Conservation (phyloP, 1,140 invertebrate species). For the Pseudobourletiella spinata region DNA sequence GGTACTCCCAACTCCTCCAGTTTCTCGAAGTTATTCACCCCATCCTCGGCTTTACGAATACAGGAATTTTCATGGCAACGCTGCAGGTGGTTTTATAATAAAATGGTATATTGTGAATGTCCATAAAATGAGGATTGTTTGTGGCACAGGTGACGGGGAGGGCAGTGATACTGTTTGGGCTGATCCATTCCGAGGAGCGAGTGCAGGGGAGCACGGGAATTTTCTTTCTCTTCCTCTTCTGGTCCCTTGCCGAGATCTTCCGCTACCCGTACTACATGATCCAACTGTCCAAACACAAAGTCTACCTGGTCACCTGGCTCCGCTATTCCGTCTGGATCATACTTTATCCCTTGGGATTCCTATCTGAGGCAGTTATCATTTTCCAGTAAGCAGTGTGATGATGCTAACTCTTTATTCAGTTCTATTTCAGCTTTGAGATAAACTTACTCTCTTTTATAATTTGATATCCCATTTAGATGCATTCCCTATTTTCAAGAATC, state of each 20-base stretch:
- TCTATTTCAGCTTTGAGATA: too few species aligned
- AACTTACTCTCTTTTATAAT: too few species aligned
- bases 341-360: slow-evolving; percentile 77
- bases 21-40: slow-evolving; percentile 84
- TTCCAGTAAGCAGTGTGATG: slow-evolving; percentile 23
- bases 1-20: slow-evolving; percentile 71
- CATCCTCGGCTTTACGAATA: slow-evolving; percentile 75
- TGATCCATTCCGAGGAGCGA: slow-evolving; percentile 72
- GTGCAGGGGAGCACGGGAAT: slow-evolving; percentile 79
- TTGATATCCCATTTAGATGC: slow-evolving; percentile 46
- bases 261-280: slow-evolving; percentile 87
- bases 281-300: slow-evolving; percentile 62
- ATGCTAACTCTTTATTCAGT: too few species aligned
- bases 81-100: slow-evolving; percentile 48
- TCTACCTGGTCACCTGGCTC: slow-evolving; percentile 77
- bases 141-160: slow-evolving; percentile 66
- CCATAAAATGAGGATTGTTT: slow-evolving; percentile 3
- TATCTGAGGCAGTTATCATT: slow-evolving; percentile 75
- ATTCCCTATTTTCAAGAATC: slow-evolving; percentile 87
- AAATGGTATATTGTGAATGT: too few species aligned
- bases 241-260: slow-evolving; percentile 61
- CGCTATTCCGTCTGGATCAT: slow-evolving; percentile 88
- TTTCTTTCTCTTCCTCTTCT: slow-evolving; percentile 76
- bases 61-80: slow-evolving; percentile 48
- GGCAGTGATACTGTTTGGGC: slow-evolving; percentile 66